Base-by-base conservation (phyloP, 2,113 vertebrate genomes). In the Nesogale talazaci region DNA sequence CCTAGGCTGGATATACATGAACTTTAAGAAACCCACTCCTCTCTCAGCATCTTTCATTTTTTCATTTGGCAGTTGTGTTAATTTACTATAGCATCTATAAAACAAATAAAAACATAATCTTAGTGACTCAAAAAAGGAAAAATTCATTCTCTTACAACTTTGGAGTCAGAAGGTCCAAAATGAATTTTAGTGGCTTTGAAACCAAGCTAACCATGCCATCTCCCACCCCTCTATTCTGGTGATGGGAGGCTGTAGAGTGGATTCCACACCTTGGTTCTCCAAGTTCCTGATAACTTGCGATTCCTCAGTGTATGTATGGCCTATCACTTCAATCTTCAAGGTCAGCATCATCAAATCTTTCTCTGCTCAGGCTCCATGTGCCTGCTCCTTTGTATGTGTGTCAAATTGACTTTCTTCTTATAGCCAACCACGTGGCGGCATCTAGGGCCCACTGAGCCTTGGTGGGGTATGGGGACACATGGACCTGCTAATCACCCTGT, bases 21-120 rank as follows among this genome's bases (percentile, higher is more conserved):
- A 92, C 38, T 78, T 90, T 11, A 77, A 67, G 29, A 84, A 92
- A 82, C 67, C 27, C 6, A 36, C 63, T 81, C 70, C 34, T n/a
- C 34, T 78, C 31, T 92, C 29, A 27, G n/a, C 29, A 61, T n/a
- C 46, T 69, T 90, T 84, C 1, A 75, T 57, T 79, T 80, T 38
- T 38, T 29, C 25, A 34, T 85, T 84, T 67, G 36, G 83, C 83
- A 36, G 46, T 34, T 70, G 38, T 61, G n/a, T 83, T 86, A 72
- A 12, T 83, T 72, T 94, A n/a, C 72, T 61, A 34, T 63, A 61
- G 36, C 25, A n/a, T 20, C 27, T 36, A 12, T 52, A 52, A 52
- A 59, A 76, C 25, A 76, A 61, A 61, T 19, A 61, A 61, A 61
- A 2, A 3, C 25, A 40, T 20, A 36, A 38, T 63, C 12, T 31